These are phyloP conservation scores for Rafetus swinhoei DNA, from an alignment of 2,113 vertebrate genomes.

Conservation along the genomic window DNA sequence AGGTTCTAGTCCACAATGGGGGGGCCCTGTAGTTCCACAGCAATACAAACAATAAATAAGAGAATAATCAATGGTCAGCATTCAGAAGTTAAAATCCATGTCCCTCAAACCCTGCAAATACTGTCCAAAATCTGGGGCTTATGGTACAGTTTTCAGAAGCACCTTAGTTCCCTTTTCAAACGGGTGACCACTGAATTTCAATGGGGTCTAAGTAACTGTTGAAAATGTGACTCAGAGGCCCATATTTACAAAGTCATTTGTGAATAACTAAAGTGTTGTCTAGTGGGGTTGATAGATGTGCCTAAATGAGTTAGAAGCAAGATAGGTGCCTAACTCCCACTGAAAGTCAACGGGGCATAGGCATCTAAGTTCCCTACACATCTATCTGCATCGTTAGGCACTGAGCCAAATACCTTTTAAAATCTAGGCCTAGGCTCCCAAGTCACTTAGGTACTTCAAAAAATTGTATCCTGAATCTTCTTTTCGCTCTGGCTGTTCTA, in stretches of 20 bases:
- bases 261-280: neutral
- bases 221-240: no score
- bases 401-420: no score
- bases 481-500: neutral
- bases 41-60: neutral
- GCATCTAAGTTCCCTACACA: neutral
- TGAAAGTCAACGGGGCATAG: neutral
- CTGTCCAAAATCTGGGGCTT: neutral
- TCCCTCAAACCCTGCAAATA: neutral
- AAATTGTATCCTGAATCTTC: neutral
- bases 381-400: neutral
- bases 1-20: no score
- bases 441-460: neutral
- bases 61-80: neutral
- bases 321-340: neutral
- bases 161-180: neutral
- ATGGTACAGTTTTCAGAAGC: neutral
- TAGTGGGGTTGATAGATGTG: no score
- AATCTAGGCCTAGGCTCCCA: neutral
- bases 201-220: no score
- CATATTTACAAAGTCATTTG: no score
- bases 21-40: neutral
- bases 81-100: neutral
- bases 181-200: no score
- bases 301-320: neutral